These are phyloP conservation scores for Onchidella celtica DNA, from an alignment of 2,888 invertebrate species.

Conservation along the genomic window DNA sequence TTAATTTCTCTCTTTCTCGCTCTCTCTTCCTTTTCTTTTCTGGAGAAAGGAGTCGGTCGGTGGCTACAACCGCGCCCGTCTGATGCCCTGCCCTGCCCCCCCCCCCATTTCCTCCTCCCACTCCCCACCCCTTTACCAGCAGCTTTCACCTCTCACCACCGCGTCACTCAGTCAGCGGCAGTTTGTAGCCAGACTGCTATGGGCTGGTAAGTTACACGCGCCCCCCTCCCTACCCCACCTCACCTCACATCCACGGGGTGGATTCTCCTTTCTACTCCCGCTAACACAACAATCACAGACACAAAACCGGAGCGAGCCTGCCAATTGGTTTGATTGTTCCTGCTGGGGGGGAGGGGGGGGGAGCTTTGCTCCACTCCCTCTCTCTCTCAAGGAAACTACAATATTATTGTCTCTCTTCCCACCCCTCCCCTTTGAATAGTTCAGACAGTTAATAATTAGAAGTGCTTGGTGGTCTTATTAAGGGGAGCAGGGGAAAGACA, in stretches of 20 bases:
- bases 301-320: not conserved
- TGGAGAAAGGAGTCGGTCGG: not conserved
- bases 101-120: no score
- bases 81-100: no score
- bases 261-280: no score
- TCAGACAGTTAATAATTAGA: no score
- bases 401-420: no score
- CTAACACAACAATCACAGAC: not conserved
- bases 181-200: not conserved
- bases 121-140: no score
- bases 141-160: not conserved
- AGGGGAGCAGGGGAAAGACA: no score
- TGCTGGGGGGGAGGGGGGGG: no score
- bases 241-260: no score
- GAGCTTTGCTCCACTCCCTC: not conserved
- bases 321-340: not conserved
- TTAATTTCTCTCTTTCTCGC: not conserved
- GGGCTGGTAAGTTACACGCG: not conserved
- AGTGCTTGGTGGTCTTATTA: no score
- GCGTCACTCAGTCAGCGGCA: not conserved
- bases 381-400: not conserved
- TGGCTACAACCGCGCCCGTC: not conserved
- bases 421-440: no score
- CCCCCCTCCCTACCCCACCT: not conserved
- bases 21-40: not conserved